Base-by-base conservation (phyloP, 2,797 vertebrate genomes). In the Euthynnus affinis region DNA sequence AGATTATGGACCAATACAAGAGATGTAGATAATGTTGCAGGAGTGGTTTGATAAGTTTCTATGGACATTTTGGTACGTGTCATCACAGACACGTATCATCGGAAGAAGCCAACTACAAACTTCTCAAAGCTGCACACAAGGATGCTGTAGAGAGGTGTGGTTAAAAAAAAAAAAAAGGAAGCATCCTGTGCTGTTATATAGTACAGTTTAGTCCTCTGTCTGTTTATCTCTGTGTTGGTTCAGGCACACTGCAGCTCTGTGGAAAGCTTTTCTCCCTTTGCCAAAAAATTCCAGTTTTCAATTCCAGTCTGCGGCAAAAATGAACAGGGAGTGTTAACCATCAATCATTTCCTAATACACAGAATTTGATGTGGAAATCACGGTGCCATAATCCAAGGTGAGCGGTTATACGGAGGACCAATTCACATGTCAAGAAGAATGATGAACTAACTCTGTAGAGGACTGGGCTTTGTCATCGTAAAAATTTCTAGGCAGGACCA, bases 401-500 rank as follows among this genome's bases (percentile, higher is more conserved):
- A 73, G 74, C 82, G 22, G 73, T 51, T 48, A 12, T 29, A 69
- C 32, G 27, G 65, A 14, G 1, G 51, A 32, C 27, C 3, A 12
- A 80, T 77, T 79, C 70, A 72, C 15, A 64, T 56, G 52, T 78
- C 84, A 49, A 2, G 57, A 56, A 55, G 76, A 78, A 64, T 82
- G 76, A 86, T 78, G 74, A 12, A 15, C 55, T 0, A 29, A 52
- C 60, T 48, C 71, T n/a, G 61, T 18, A 40, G 56, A 74, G 32
- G 23, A 27, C 49, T 32, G 56, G 56, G 58, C 23, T 72, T 61
- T 62, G 59, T 25, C 1, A 23, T 23, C 1, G 29, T 23, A 23
- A 75, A 81, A 78, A 84, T 72, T 58, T n/a, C 8, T 4, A 34
- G 60, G 29, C 71, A 9, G 51, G 1, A 29, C 59, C 66, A 71